Evolutionary conservation across 53 echinoderm and acorn worm genomes (phyloP), one percentile per base, ranked within the genome.

Genomic region (Holothuria scabra): DNA sequence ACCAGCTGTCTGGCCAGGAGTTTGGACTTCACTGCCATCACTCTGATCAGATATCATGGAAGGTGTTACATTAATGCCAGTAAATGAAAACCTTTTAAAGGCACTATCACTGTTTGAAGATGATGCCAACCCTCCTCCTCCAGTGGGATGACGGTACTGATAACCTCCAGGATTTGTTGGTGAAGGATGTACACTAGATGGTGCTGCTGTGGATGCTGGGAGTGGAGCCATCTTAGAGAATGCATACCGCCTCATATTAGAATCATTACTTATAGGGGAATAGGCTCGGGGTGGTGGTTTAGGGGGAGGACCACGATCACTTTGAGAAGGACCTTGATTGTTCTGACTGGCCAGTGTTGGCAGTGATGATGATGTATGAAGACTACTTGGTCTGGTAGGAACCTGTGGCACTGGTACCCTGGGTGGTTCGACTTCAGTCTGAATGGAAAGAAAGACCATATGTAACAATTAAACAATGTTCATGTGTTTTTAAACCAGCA

Each of bases 1-100:
- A 58, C 78, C 31, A 7, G 76, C 67, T 6, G 78, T 85, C 46
- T 78, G 79, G 28, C 84, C 89, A 12, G 89, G 66, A 9, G 79
- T 79, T 34, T 89, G 79, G 21, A 68, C 67, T 22, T 89, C 67
- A 22, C 80, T 67, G 3, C 69, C 41, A 52, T 88, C 88, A 9
- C 67, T 71, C 71, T 89, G 79, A 56, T 56, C 79, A 7, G 89
- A 89, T 8, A 89, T 84, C 89, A 89, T 84, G 11, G 89, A 84
- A 18, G 89, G 89, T 13, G 89, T 89, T 25, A 89, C 80, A 60
- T 89, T 89, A 46, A 89, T 89, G 10, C 89, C 89, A 19, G 89
- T 89, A 63, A 89, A 89, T 0, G 89, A 89, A 60, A 89, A 89
- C 69, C 89, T 79, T 71, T 89, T 89, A 79, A 89, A 89, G 49